Evolutionary conservation across 2,888 invertebrate genomes (phyloP).

Genomic region (Gastrophysa polygoni): DNA sequence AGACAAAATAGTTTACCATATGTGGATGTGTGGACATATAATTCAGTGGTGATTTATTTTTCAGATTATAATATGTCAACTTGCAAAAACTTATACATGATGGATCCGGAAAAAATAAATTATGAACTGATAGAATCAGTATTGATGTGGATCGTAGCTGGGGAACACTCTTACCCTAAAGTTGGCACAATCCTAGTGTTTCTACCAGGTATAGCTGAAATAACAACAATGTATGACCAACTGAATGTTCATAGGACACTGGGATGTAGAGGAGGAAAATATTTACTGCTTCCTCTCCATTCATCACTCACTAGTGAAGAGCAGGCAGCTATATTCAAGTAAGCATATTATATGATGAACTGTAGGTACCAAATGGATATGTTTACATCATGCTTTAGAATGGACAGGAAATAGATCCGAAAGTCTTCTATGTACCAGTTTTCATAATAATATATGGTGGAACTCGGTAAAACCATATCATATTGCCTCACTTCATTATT

Average conservation of each 20-base stretch:
- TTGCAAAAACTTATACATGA: conserved; percentile 75
- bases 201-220: conserved; percentile 80
- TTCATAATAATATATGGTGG: too few species aligned
- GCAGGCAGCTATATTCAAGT: conserved; percentile 74
- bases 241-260: conserved; percentile 70
- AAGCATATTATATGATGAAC: conserved; percentile 39
- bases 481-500: too few species aligned
- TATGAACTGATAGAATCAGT: conserved; percentile 76
- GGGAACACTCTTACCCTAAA: conserved; percentile 70
- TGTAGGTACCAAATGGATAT: too few species aligned
- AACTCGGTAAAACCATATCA: too few species aligned
- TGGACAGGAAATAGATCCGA: too few species aligned
- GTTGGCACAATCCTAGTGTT: conserved; percentile 81
- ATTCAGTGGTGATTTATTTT: too few species aligned
- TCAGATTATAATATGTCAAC: conserved; percentile 65
- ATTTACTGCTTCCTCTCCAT: conserved; percentile 81
- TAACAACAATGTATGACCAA: conserved; percentile 72
- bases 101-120: conserved; percentile 80
- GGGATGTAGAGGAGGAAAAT: conserved; percentile 68
- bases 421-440: too few species aligned
- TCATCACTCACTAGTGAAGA: conserved; percentile 85
- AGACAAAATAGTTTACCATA: too few species aligned
- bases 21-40: too few species aligned
- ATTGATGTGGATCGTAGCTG: conserved; percentile 72
- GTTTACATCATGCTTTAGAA: too few species aligned